Evolutionary conservation across 2,797 vertebrate genomes (phyloP).

Genomic region (Lemur catta): DNA sequence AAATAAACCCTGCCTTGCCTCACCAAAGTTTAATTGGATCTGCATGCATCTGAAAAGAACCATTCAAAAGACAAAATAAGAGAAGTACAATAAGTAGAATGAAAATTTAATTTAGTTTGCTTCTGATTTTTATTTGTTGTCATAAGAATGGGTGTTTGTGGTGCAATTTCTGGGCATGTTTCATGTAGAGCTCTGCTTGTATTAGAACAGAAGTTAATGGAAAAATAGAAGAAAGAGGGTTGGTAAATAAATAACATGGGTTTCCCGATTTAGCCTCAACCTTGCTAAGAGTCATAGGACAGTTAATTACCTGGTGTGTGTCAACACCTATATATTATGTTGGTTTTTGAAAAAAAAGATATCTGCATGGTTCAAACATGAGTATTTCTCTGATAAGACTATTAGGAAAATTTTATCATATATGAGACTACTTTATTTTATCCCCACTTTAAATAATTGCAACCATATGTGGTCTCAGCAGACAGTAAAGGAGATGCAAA

Average conservation of each 20-base stretch:
- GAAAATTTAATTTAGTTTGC: constrained; percentile 7
- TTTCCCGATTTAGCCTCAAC: not conserved
- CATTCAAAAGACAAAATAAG: not conserved
- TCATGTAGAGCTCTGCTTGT: not conserved
- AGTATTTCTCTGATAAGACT: not conserved
- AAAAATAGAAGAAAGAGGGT: not conserved
- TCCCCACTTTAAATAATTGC: not conserved
- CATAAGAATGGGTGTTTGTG: not conserved
- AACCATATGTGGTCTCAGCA: not conserved
- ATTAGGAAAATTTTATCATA: not conserved
- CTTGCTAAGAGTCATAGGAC: not conserved
- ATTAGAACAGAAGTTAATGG: not conserved
- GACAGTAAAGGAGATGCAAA: not conserved
- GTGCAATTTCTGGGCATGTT: not conserved
- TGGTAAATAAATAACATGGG: not conserved
- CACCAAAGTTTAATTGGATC: constrained; percentile 5
- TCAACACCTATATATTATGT: not conserved
- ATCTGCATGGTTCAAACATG: not conserved
- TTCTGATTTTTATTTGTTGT: constrained; percentile 47
- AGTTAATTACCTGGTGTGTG: not conserved
- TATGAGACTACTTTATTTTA: not conserved
- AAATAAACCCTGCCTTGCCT: constrained; percentile 43
- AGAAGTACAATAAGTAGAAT: not conserved
- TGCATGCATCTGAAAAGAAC: not conserved
- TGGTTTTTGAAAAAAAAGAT: not conserved